Evolutionary conservation across 2,797 vertebrate species (phyloP).

Genomic region (Pangasius krempfi): DNA sequence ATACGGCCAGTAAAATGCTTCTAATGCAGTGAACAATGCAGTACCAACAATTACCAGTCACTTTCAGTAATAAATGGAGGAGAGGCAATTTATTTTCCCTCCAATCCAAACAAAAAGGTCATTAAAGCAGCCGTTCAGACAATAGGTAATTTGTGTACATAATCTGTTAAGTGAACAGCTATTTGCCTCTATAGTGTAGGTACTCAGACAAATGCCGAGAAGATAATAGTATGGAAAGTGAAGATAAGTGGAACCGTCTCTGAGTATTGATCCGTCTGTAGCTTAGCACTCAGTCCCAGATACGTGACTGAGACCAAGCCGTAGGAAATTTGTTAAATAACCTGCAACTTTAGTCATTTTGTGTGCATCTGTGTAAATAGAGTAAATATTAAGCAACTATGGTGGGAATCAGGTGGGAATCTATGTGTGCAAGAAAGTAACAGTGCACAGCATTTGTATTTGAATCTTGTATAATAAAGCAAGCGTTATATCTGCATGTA

Average conservation of each 20-base stretch:
- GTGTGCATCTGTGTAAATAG: neutral
- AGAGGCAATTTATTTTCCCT: neutral
- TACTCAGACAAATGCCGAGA: conserved; percentile 18
- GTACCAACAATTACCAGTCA: neutral
- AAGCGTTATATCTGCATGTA: neutral
- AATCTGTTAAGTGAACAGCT: conserved; percentile 22
- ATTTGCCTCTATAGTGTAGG: conserved; percentile 1
- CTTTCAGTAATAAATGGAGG: conserved; percentile 4
- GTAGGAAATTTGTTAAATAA: conserved; percentile 28
- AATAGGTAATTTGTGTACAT: conserved; percentile 35
- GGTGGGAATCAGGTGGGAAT: neutral
- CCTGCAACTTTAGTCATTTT: conserved; percentile 1
- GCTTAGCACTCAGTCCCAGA: conserved; percentile 13
- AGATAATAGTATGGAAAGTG: conserved; percentile 34
- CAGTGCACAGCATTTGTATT: neutral
- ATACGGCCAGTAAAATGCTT: conserved; percentile 14
- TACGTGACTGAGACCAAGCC: conserved; percentile 8
- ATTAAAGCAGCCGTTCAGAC: conserved; percentile 14
- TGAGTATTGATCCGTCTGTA: conserved; percentile 43
- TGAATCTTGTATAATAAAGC: neutral
- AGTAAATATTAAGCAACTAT: neutral
- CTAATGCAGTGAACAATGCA: conserved; percentile 13
- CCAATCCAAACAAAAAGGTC: conserved; percentile 14
- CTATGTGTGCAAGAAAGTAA: neutral
- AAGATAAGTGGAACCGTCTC: conserved; percentile 34